Evolutionary conservation across 2,113 vertebrate genomes (phyloP).

Genomic region (Nothoprocta perdicaria): DNA sequence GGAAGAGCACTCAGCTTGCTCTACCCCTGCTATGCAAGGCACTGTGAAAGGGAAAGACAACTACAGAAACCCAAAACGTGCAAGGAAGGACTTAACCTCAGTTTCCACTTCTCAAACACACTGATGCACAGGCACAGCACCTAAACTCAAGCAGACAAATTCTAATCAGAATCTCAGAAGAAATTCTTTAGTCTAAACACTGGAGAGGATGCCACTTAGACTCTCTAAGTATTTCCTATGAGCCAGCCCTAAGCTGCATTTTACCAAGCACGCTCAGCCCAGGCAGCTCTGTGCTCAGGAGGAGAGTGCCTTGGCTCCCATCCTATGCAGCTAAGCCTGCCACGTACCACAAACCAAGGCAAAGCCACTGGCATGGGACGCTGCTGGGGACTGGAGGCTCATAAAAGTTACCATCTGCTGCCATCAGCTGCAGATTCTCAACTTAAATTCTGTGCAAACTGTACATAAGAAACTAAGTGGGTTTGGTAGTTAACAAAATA

Average conservation of each 20-base stretch:
- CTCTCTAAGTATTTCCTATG: not conserved
- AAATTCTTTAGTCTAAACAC: not conserved
- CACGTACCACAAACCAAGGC: not conserved
- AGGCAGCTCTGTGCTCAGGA: not conserved
- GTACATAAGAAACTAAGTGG: not conserved
- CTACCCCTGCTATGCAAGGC: not conserved
- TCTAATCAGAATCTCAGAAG: not conserved
- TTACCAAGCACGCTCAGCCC: not conserved
- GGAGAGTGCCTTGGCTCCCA: not conserved
- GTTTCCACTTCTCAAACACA: not conserved
- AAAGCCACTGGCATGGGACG: not conserved
- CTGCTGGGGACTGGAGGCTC: not conserved
- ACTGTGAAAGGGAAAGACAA: not conserved
- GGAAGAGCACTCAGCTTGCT: not conserved
- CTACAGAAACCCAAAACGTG: not conserved
- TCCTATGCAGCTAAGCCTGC: not conserved
- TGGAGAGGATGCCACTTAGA: fast-evolving
- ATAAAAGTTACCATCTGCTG: not conserved
- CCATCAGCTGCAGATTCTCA: not conserved
- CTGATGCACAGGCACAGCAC: not conserved
- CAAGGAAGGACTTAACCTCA: not conserved
- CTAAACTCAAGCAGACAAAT: not conserved
- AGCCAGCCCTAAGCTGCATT: not conserved
- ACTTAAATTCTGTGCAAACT: not conserved
- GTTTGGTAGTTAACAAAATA: not conserved